These are phyloP conservation scores for Ormyrus nitidulus DNA, from an alignment of 2,888 invertebrate genomes.

Conservation along the genomic window DNA sequence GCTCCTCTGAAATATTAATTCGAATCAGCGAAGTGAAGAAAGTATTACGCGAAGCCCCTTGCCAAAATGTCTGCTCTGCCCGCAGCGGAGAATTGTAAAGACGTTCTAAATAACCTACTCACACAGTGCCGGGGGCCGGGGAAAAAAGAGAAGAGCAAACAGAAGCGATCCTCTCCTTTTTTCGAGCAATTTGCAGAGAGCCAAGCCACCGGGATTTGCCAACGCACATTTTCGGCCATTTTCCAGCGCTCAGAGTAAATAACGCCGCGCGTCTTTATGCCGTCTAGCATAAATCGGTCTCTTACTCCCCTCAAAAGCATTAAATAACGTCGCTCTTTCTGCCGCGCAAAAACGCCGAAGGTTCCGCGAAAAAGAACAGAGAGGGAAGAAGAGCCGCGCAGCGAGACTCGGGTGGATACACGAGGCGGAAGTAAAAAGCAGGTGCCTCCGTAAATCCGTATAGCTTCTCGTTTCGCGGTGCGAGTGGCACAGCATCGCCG, in stretches of 20 bases:
- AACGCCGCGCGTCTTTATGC: slow-evolving; percentile 20
- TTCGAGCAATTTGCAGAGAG: slow-evolving; percentile 26
- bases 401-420: neutral
- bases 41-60: too few species aligned
- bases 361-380: neutral
- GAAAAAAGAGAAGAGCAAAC: too few species aligned
- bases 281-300: slow-evolving; percentile 26
- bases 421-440: slow-evolving; percentile 38
- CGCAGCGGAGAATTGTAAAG: too few species aligned
- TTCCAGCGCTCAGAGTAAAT: slow-evolving; percentile 28
- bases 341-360: neutral
- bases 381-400: neutral
- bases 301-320: slow-evolving; percentile 7
- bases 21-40: too few species aligned
- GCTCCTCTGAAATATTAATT: too few species aligned
- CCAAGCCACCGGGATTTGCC: neutral
- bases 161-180: neutral
- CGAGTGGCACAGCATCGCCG: slow-evolving; percentile 5
- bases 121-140: too few species aligned
- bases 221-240: slow-evolving; percentile 14
- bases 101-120: too few species aligned
- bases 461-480: slow-evolving; percentile 42
- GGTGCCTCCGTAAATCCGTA: slow-evolving; percentile 37
- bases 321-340: slow-evolving; percentile 29
- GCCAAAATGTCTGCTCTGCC: too few species aligned